These are phyloP conservation scores for Brachypterus glaber DNA, from an alignment of 2,888 invertebrate species.

Conservation along the genomic window DNA sequence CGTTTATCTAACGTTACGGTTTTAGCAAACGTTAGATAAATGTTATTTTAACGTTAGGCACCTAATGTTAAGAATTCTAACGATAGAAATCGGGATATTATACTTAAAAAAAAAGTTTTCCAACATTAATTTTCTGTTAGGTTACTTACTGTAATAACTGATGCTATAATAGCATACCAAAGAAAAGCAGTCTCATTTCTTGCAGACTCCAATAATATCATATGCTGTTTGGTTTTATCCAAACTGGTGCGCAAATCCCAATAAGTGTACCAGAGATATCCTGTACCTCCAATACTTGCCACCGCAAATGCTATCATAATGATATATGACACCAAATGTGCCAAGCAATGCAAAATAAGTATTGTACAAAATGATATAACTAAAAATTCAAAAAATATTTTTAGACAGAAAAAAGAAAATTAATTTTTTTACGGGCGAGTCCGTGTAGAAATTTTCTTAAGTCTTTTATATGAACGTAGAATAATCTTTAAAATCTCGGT, in stretches of 20 bases:
- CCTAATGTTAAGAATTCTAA: too few relatives aligned
- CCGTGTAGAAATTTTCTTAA: background rate
- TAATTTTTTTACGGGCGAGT: slow-evolving; percentile 1
- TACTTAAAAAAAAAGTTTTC: slow-evolving; percentile 9
- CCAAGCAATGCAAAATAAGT: slow-evolving; percentile 72
- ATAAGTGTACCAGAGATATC: slow-evolving; percentile 82
- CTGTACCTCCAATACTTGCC: slow-evolving; percentile 67
- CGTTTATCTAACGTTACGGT: too few relatives aligned
- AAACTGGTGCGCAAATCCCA: slow-evolving; percentile 60
- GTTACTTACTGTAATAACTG: slow-evolving; percentile 70
- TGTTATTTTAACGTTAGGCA: too few relatives aligned
- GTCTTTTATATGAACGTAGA: background rate
- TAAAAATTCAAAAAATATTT: too few relatives aligned
- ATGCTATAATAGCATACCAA: slow-evolving; percentile 74
- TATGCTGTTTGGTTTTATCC: slow-evolving; percentile 42
- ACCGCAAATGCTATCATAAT: slow-evolving; percentile 73
- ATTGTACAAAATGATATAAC: slow-evolving; percentile 77
- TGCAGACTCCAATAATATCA: slow-evolving; percentile 62
- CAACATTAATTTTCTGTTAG: slow-evolving; percentile 3
- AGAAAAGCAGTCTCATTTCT: slow-evolving; percentile 82
- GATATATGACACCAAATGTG: slow-evolving; percentile 77
- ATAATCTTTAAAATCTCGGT: background rate
- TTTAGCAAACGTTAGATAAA: too few relatives aligned
- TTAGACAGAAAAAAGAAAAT: slow-evolving; percentile 19
- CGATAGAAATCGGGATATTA: too few relatives aligned